These are phyloP conservation scores for Phaethornis superciliosus DNA, from an alignment of 2,113 vertebrate genomes.

Conservation along the genomic window DNA sequence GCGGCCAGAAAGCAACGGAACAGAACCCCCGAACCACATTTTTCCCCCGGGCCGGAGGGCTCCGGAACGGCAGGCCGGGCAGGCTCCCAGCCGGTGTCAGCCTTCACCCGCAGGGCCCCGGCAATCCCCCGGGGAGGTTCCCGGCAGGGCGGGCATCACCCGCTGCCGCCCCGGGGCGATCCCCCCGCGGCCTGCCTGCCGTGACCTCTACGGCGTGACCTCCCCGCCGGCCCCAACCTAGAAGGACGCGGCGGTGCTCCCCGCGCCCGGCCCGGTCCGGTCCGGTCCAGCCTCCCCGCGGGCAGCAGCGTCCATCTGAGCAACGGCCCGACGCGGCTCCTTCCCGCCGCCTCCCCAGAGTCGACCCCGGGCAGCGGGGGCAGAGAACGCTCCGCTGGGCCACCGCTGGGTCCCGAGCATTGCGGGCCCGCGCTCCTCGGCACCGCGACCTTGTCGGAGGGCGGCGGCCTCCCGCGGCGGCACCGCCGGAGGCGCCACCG, in stretches of 20 bases:
- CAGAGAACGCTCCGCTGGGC: neutral
- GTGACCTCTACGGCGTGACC: neutral
- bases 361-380: neutral
- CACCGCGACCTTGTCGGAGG: neutral
- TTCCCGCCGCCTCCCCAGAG: too few relatives aligned
- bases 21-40: too few relatives aligned
- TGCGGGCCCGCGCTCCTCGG: neutral
- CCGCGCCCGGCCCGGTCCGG: neutral
- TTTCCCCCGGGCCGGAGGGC: too few relatives aligned
- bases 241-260: neutral
- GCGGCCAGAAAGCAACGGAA: too few relatives aligned
- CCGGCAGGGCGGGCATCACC: too few relatives aligned
- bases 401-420: neutral
- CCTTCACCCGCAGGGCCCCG: too few relatives aligned
- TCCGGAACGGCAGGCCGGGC: rapidly evolving
- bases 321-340: neutral
- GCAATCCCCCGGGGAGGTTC: too few relatives aligned
- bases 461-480: neutral
- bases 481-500: neutral
- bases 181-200: neutral
- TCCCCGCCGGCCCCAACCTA: neutral
- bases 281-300: neutral
- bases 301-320: neutral
- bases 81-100: neutral
- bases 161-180: too few relatives aligned